phyloP scores from a whole-genome alignment of 2,113 vertebrate species.

The Dromaius novaehollandiae region DNA sequence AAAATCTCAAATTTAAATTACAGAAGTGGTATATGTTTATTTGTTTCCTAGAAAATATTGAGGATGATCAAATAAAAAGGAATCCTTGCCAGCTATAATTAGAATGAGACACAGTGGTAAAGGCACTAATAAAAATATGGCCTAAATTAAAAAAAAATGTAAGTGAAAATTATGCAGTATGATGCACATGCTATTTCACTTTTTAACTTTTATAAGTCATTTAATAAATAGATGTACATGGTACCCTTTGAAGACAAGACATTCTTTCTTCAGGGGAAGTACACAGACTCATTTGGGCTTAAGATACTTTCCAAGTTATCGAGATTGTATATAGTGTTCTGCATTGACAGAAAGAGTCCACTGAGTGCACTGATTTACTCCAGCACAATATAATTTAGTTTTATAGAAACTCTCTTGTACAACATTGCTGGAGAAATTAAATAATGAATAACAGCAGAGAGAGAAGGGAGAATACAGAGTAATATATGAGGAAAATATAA shows the following conservation, averaged over 20 bases:
- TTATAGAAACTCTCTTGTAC: not conserved
- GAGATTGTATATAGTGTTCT: not conserved
- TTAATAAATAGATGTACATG: not conserved
- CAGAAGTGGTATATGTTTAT: not conserved
- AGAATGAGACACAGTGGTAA: not conserved
- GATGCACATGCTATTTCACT: not conserved
- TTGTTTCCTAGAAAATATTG: not conserved
- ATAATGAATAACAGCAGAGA: not conserved
- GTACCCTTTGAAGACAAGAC: not conserved
- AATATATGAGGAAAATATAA: not conserved
- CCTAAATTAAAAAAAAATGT: not conserved
- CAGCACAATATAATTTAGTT: not conserved
- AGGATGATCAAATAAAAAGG: not conserved
- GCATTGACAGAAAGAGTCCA: not conserved
- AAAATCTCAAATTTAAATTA: not conserved
- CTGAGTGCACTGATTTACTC: not conserved
- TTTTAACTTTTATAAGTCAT: not conserved
- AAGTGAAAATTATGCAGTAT: not conserved
- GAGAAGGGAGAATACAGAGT: not conserved
- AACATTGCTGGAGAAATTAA: not conserved
- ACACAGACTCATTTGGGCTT: not conserved
- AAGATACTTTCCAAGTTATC: not conserved
- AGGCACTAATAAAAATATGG: not conserved
- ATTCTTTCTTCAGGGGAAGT: not conserved
- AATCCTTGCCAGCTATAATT: not conserved